Conservation (phyloP, 2,113 vertebrate species). For the Garra rufa region DNA sequence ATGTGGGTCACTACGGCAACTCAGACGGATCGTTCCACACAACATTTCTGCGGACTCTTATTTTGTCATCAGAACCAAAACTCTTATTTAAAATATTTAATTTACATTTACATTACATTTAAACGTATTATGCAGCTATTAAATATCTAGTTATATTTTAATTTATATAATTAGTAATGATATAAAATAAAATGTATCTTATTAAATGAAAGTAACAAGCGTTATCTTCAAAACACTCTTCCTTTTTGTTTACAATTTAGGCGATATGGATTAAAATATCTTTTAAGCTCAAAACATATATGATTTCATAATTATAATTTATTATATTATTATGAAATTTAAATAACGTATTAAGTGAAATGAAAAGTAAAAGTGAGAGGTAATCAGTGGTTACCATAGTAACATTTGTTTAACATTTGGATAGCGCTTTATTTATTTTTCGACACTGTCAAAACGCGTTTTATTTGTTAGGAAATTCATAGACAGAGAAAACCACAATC, state of each 20-base stretch:
- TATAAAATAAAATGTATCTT: neutral
- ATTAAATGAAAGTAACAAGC: neutral
- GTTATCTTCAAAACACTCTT: too few species aligned
- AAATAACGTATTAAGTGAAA: neutral
- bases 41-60: neutral
- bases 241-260: neutral
- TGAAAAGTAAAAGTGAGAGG: neutral
- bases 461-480: neutral
- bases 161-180: neutral
- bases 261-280: neutral
- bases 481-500: neutral
- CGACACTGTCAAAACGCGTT: neutral
- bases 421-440: neutral
- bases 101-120: neutral
- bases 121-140: neutral
- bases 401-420: neutral
- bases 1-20: neutral
- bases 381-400: neutral
- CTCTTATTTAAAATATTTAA: neutral
- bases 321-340: neutral
- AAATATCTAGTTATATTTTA: neutral
- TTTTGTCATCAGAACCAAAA: constrained; percentile 16
- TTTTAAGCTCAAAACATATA: neutral
- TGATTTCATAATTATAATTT: neutral
- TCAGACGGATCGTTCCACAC: neutral